Evolutionary conservation across 1,140 invertebrate genomes (phyloP).

Genomic region (Cylas formicarius): DNA sequence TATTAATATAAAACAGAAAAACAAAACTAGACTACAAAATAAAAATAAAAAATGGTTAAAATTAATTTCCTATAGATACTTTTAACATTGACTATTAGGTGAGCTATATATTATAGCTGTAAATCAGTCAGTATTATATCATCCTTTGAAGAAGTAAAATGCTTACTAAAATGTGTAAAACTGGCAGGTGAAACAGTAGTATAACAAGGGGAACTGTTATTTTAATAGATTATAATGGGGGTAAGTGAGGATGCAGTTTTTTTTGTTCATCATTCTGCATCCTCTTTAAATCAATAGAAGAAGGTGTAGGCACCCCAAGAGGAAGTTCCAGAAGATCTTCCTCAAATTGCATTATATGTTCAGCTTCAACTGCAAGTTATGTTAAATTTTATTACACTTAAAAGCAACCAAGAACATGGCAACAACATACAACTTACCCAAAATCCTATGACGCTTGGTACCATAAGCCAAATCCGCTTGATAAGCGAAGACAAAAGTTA

Average conservation of each 20-base stretch:
- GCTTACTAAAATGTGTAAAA: too few species aligned
- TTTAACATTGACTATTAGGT: too few species aligned
- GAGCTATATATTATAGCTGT: too few species aligned
- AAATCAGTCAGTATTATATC: too few species aligned
- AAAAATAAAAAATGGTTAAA: too few species aligned
- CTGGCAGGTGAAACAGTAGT: too few species aligned
- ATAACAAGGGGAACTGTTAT: too few species aligned
- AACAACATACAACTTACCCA: conserved; percentile 56
- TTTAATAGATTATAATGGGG: conserved; percentile 18
- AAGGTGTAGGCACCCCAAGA: conserved; percentile 60
- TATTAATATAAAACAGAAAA: too few species aligned
- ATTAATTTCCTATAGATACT: too few species aligned
- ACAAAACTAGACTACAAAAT: too few species aligned
- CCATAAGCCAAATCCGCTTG: conserved; percentile 71
- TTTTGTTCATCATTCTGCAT: conserved; percentile 58
- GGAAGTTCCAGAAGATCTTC: conserved; percentile 57
- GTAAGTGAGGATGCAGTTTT: conserved; percentile 51
- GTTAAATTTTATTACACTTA: background rate
- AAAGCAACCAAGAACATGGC: background rate
- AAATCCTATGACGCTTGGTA: conserved; percentile 65
- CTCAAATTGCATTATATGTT: conserved; percentile 70
- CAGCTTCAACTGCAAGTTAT: conserved; percentile 60
- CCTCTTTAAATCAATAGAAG: conserved; percentile 59
- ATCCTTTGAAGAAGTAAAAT: too few species aligned
- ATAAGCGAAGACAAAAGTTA: conserved; percentile 65